Conservation (phyloP, 2,888 invertebrate species). For the Pheosia gnoma region DNA sequence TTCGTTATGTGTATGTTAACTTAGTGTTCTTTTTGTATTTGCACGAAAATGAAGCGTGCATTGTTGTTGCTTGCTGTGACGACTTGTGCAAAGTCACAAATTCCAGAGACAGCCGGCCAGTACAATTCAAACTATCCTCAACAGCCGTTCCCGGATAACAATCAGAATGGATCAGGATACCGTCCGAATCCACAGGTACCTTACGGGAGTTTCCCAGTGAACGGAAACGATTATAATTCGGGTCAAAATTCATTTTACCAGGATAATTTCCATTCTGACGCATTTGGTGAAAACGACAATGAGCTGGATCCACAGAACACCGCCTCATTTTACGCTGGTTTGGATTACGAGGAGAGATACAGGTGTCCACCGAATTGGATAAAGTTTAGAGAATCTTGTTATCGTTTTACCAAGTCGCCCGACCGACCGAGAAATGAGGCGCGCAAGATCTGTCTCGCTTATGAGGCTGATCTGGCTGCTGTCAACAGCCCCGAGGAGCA, state of each 20-base stretch:
- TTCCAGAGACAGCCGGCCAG: conserved; percentile 54
- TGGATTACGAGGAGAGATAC: conserved; percentile 75
- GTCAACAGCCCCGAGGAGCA: conserved; percentile 94
- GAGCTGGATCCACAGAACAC: conserved; percentile 71
- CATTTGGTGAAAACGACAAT: conserved; percentile 64
- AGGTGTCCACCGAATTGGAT: conserved; percentile 95
- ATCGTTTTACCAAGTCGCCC: conserved; percentile 95
- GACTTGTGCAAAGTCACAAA: conserved; percentile 63
- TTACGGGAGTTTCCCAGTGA: conserved; percentile 74
- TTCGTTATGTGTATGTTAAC: conserved; percentile 21
- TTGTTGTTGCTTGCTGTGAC: conserved; percentile 60
- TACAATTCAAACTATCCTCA: conserved; percentile 67
- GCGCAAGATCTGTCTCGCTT: conserved; percentile 92
- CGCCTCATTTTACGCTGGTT: conserved; percentile 69
- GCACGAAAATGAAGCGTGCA: conserved; percentile 63
- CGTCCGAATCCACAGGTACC: conserved; percentile 68
- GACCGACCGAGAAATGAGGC: conserved; percentile 91
- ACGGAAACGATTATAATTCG: conserved; percentile 62
- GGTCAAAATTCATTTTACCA: conserved; percentile 76
- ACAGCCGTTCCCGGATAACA: conserved; percentile 55
- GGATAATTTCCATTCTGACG: conserved; percentile 62
- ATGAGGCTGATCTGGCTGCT: conserved; percentile 91
- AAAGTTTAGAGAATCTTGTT: conserved; percentile 92
- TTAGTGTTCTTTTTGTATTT: conserved; percentile 28
- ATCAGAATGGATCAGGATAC: conserved; percentile 61